Percentiles rank a stretch among this genome's conserved stretches.
Evolutionary conservation across 1,140 invertebrate genomes (phyloP).

Genomic region (Elymnias hypermnestra): DNA sequence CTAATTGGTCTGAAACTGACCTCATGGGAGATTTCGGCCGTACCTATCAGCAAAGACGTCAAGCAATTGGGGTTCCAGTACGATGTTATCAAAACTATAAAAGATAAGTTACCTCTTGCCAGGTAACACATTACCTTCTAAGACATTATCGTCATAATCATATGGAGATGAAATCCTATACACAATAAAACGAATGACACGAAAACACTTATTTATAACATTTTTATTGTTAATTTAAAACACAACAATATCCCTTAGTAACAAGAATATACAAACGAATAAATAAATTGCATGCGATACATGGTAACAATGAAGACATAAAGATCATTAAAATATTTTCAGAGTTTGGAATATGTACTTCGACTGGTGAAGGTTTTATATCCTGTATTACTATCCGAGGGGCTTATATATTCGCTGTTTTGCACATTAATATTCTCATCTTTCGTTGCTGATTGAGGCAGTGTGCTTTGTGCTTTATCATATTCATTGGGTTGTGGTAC

Average conservation of each 20-base stretch:
- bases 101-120: too few species aligned
- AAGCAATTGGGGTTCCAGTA: too few species aligned
- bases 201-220: constrained; percentile 8
- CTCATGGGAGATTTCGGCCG: too few species aligned
- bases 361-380: constrained; percentile 36
- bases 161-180: too few species aligned
- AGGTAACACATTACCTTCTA: too few species aligned
- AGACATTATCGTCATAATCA: too few species aligned
- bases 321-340: constrained; percentile 6
- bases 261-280: constrained; percentile 14
- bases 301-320: background rate
- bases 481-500: constrained; percentile 38
- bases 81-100: too few species aligned
- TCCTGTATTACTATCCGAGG: constrained; percentile 33
- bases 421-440: constrained; percentile 42
- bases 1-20: too few species aligned
- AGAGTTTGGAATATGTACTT: constrained; percentile 17
- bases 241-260: constrained; percentile 4
- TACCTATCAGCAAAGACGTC: too few species aligned
- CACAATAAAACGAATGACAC: too few species aligned
- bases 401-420: constrained; percentile 42
- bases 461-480: constrained; percentile 42
- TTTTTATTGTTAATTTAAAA: background rate
- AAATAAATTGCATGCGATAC: background rate
- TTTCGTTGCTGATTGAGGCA: constrained; percentile 37